These are phyloP conservation scores for Drosophila ochracea DNA, from an alignment of 2,888 invertebrate genomes.

Conservation along the genomic window DNA sequence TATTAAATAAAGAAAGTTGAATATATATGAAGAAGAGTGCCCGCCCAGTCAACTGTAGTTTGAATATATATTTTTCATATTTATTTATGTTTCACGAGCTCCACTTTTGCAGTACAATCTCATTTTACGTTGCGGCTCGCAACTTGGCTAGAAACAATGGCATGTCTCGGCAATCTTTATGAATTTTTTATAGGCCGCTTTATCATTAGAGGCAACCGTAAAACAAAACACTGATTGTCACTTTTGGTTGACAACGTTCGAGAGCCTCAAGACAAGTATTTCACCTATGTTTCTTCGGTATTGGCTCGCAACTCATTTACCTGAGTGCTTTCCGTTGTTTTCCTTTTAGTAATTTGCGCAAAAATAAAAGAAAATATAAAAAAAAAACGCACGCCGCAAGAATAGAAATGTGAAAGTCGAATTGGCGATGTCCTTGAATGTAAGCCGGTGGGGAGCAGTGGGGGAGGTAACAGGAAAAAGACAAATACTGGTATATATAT, in stretches of 20 bases:
- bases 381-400: not conserved
- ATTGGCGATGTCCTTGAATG: conserved; percentile 59
- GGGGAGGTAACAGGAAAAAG: conserved; percentile 2
- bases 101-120: not conserved
- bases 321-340: conserved; percentile 75
- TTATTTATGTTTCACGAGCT: not conserved
- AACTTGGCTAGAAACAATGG: not conserved
- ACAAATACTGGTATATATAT: conserved; percentile 45
- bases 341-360: conserved; percentile 48
- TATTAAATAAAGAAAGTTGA: not conserved
- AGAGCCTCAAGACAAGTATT: conserved; percentile 19
- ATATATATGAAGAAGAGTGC: not conserved
- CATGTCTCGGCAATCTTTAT: conserved; percentile 19
- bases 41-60: not conserved
- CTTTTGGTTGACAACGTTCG: conserved; percentile 33
- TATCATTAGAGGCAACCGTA: conserved; percentile 37
- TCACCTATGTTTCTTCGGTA: conserved; percentile 1
- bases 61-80: not conserved
- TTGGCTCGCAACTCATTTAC: conserved; percentile 66
- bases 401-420: conserved; percentile 21
- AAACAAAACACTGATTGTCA: conserved; percentile 47
- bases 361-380: conserved; percentile 1
- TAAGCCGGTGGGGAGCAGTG: too few relatives aligned
- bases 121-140: not conserved
- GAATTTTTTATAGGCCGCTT: conserved; percentile 28